Evolutionary conservation across 2,113 vertebrate genomes (phyloP), one percentile per base, ranked within the genome.

Genomic region (Leptobrachium leishanense): DNA sequence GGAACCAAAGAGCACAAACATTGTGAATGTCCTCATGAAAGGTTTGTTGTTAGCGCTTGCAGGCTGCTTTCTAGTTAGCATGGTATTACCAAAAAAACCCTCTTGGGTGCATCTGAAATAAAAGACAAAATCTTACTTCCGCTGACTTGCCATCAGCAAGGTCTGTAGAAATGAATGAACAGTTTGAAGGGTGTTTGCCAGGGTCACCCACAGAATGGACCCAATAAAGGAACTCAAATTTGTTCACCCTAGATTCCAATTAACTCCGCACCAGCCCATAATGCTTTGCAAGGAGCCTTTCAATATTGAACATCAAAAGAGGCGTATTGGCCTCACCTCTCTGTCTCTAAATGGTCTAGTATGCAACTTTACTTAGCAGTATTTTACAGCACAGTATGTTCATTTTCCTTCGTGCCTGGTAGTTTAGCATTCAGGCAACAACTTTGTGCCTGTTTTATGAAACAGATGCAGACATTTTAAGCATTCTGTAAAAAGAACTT

Each of bases 231-330:
- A 81, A 8, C 64, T 80, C 46, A 81, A 81, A 63, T 81, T 74
- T 81, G 53, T 81, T 81, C 72, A 68, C 64, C 15, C 20, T 39
- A 68, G 78, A 74, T 81, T 81, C 78, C 78, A 81, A 81, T 81
- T 81, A 81, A 74, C 72, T 81, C 71, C 59, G 54, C 43, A 9
- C 64, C 50, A 74, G 54, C 78, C 78, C 78, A 81, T 81, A 81
- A 81, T 81, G 50, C 78, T 81, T 81, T 81, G 78, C 78, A 81
- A 74, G 55, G 71, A 74, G 53, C 53, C 42, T 81, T 81, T 81
- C 71, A 81, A 74, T 68, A 68, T 68, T 64, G 55, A 68, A 74
- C 72, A 62, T 81, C 78, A 81, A 81, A 81, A 68, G 78, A 81
- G 54, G 53, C 71, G 73, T 81, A 81, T 81, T 81, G 77, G 72